Evolutionary conservation across 2,113 vertebrate genomes (phyloP).

Genomic region (Limanda limanda): DNA sequence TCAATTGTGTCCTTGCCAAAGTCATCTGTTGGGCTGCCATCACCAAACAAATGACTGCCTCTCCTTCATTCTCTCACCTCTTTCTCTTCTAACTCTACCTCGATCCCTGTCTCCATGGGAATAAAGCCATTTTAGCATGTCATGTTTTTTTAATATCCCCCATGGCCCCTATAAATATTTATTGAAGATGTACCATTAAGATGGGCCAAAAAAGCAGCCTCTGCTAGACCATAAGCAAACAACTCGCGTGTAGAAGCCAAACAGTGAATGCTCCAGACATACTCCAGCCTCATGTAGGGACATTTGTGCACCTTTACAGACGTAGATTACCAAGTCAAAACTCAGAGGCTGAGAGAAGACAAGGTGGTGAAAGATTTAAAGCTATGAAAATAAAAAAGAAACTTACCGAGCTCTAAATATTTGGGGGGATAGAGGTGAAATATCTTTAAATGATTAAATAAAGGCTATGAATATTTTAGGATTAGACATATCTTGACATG

Average conservation of each 20-base stretch:
- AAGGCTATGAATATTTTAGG: not conserved
- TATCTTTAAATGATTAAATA: not conserved
- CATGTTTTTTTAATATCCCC: conserved; percentile 79
- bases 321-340: conserved; percentile 40
- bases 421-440: not conserved
- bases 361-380: conserved; percentile 34
- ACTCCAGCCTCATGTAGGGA: conserved; percentile 19
- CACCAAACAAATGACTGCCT: conserved; percentile 64
- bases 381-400: not conserved
- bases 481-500: not conserved
- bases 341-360: conserved; percentile 25
- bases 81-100: conserved; percentile 45
- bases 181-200: conserved; percentile 80
- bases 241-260: conserved; percentile 66
- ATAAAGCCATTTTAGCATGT: conserved; percentile 75
- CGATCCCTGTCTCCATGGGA: conserved; percentile 72
- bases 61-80: conserved; percentile 29
- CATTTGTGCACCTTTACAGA: no score
- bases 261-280: conserved; percentile 60
- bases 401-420: not conserved
- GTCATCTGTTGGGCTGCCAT: conserved; percentile 61
- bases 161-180: conserved; percentile 81
- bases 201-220: conserved; percentile 62
- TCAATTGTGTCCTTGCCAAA: conserved; percentile 70
- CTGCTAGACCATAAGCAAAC: conserved; percentile 72